phyloP scores from a whole-genome alignment of 2,113 vertebrate species.

The Regulus satrapa region DNA sequence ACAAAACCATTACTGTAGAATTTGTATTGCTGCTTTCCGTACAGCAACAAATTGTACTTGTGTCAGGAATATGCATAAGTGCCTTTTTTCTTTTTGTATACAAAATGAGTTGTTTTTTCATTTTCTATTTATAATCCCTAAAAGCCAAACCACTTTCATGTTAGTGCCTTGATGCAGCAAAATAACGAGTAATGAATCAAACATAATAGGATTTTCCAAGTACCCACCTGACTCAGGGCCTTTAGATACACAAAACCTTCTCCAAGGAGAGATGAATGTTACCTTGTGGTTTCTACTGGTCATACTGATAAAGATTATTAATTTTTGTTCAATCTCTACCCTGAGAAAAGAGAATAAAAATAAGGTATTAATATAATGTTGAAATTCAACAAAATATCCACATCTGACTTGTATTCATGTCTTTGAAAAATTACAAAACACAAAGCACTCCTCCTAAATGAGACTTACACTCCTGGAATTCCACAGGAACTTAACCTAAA shows the following conservation, averaged over 20 bases:
- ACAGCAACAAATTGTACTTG: not conserved
- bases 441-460: not conserved
- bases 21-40: not conserved
- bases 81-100: not conserved
- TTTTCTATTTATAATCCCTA: not conserved
- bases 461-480: not conserved
- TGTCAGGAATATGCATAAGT: not conserved
- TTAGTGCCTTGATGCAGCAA: not conserved
- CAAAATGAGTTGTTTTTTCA: not conserved
- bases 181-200: not conserved
- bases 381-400: not conserved
- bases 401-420: not conserved
- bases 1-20: slow-evolving; percentile 18
- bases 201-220: not conserved
- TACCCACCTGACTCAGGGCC: not conserved
- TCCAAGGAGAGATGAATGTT: not conserved
- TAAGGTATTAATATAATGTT: not conserved
- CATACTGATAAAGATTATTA: not conserved
- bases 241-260: not conserved
- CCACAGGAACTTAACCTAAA: not conserved
- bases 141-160: not conserved
- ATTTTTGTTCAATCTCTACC: not conserved
- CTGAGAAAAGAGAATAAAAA: not conserved
- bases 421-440: not conserved
- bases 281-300: not conserved